Percentiles rank a stretch among this genome's conserved stretches.
Evolutionary conservation across 2,797 vertebrate genomes (phyloP).

Genomic region (Aphelocoma californica): DNA sequence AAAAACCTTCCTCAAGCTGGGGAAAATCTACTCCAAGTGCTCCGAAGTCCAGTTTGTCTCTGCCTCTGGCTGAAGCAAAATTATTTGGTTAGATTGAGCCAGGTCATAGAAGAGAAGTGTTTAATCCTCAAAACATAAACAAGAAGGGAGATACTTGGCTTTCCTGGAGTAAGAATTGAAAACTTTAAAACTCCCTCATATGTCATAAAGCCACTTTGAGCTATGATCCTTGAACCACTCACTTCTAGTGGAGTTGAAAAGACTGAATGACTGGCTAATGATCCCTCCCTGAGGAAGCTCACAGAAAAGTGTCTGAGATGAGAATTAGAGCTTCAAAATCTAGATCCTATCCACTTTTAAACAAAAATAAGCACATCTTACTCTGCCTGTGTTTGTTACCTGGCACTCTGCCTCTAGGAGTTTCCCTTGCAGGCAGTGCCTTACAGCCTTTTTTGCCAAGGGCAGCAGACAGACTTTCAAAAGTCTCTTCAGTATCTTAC

Average conservation of each 20-base stretch:
- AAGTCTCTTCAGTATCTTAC: background rate
- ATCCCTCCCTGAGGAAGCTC: background rate
- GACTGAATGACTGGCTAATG: background rate
- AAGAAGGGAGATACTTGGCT: background rate
- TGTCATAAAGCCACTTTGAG: background rate
- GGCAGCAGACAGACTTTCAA: background rate
- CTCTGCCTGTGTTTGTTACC: background rate
- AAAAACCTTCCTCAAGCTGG: background rate
- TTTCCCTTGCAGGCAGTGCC: background rate
- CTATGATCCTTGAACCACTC: background rate
- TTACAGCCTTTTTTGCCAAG: background rate
- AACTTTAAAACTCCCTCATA: background rate
- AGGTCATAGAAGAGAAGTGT: background rate
- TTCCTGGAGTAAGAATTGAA: background rate
- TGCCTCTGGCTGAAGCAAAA: background rate
- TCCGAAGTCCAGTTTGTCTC: background rate
- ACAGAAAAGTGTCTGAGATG: background rate
- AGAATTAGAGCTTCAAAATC: background rate
- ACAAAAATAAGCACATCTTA: background rate
- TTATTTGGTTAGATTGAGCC: background rate
- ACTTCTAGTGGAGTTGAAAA: background rate
- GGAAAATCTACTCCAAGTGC: background rate
- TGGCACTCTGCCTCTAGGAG: background rate
- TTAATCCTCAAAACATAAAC: background rate
- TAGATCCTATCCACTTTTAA: background rate